Percentiles rank a stretch among this genome's conserved stretches.
phyloP scores from a whole-genome alignment of 2,888 invertebrate species.

The Noctua janthina region DNA sequence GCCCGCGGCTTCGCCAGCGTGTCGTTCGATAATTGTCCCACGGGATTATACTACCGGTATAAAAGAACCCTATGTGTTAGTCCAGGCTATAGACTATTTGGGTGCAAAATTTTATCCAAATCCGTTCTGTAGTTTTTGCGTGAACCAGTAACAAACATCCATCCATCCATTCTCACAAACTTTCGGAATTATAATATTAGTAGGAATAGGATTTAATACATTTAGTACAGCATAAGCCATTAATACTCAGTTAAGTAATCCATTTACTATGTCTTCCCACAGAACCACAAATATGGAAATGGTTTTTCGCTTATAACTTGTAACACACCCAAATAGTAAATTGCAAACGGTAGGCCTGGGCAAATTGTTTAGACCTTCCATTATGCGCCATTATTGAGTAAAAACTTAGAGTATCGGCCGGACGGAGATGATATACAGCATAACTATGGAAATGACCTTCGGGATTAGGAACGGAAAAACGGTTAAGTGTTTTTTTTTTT shows the following conservation, averaged over 20 bases:
- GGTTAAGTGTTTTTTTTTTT: neutral
- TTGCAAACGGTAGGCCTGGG: conserved; percentile 77
- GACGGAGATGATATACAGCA: conserved; percentile 57
- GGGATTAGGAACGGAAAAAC: neutral
- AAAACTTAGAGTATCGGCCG: conserved; percentile 66
- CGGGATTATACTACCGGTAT: too few species aligned
- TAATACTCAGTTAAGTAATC: neutral
- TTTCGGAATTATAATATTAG: too few species aligned
- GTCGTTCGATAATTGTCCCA: too few species aligned
- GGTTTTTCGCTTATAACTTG: conserved; percentile 63
- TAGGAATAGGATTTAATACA: too few species aligned
- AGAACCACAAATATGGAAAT: neutral
- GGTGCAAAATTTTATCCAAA: too few species aligned
- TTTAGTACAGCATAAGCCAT: too few species aligned
- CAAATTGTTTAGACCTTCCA: conserved; percentile 88
- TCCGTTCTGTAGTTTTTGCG: too few species aligned
- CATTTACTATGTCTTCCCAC: neutral
- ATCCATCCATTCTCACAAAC: too few species aligned
- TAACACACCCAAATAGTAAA: conserved; percentile 73
- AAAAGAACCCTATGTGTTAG: too few species aligned
- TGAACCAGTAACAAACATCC: too few species aligned
- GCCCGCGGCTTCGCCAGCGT: too few species aligned
- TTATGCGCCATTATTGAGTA: conserved; percentile 76
- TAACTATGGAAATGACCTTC: conserved; percentile 46
- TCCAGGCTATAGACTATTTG: too few species aligned